Conservation (phyloP, 2,113 vertebrate genomes). For the Athene cunicularia region DNA sequence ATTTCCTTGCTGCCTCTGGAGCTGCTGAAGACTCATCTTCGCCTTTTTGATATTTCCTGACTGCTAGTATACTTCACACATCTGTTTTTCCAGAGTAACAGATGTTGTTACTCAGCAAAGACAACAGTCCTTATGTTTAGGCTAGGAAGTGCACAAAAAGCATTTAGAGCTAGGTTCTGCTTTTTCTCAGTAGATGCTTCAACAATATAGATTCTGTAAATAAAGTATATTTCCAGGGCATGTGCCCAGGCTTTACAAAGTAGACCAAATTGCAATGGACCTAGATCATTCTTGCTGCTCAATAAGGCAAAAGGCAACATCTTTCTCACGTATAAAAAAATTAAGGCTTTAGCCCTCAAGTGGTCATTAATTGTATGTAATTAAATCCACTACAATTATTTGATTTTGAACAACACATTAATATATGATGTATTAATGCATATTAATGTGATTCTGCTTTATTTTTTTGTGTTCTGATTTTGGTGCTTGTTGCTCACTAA, state of each 20-base stretch:
- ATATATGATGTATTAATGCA: not conserved
- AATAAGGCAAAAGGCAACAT: not conserved
- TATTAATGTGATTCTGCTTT: not conserved
- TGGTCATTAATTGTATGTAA: not conserved
- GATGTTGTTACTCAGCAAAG: not conserved
- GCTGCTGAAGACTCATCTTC: not conserved
- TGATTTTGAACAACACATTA: not conserved
- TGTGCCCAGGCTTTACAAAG: not conserved
- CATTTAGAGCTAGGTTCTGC: not conserved
- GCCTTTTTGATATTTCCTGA: not conserved
- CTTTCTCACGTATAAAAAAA: not conserved
- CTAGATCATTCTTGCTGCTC: not conserved
- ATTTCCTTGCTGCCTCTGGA: not conserved
- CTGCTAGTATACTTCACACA: not conserved
- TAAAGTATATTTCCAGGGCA: not conserved
- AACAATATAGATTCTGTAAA: not conserved
- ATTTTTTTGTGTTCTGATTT: not conserved
- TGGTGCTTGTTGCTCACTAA: not conserved
- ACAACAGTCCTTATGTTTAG: constrained; percentile 15
- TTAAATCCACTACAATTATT: not conserved
- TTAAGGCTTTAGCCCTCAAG: not conserved
- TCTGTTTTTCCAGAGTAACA: constrained; percentile 2
- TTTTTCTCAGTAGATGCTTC: not conserved
- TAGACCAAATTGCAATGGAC: not conserved
- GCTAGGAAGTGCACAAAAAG: not conserved